Percentiles rank a stretch among this genome's conserved stretches.
phyloP scores from a whole-genome alignment of 2,888 invertebrate genomes.

The Caenorhabditis sp. region DNA sequence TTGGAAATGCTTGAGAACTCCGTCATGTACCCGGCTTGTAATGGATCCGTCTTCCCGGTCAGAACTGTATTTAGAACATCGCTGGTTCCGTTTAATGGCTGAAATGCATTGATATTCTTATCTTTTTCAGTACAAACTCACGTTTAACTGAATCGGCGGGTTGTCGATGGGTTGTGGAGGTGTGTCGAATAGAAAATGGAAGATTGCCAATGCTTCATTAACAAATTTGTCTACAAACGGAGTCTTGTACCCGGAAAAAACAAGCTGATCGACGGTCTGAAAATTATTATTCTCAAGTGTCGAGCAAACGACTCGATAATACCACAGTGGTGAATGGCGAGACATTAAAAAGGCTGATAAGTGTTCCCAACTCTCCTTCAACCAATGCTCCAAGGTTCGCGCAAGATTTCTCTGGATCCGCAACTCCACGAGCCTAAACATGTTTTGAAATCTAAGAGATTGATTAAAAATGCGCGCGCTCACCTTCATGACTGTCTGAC shows the following conservation, averaged over 20 bases:
- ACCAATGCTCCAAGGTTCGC: conserved; percentile 38
- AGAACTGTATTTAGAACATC: conserved; percentile 60
- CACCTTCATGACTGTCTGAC: conserved; percentile 33
- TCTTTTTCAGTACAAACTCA: conserved; percentile 2
- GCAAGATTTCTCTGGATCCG: conserved; percentile 28
- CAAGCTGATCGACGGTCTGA: conserved; percentile 70
- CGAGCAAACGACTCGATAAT: conserved; percentile 22
- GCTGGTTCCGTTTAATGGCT: conserved; percentile 64
- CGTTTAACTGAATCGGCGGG: conserved; percentile 47
- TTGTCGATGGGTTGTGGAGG: conserved; percentile 30
- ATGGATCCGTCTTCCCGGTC: conserved; percentile 65
- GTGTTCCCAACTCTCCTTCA: conserved; percentile 61
- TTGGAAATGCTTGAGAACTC: conserved; percentile 56
- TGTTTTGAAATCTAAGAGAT: background rate
- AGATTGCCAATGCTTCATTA: conserved; percentile 34
- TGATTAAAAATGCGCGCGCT: no score
- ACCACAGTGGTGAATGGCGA: conserved; percentile 68
- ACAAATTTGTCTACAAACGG: conserved; percentile 61
- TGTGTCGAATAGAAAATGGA: conserved; percentile 39
- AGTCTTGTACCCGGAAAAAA: conserved; percentile 70
- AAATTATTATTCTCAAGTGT: background rate
- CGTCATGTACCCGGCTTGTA: conserved; percentile 54
- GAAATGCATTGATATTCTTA: conserved; percentile 4
- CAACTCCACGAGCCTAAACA: background rate
- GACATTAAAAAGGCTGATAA: conserved; percentile 62